A percentile compares a stretch with the other conserved stretches of the same genome.
Evolutionary conservation across 2,797 vertebrate species (phyloP).

Genomic region (Phalloptychus januarius): DNA sequence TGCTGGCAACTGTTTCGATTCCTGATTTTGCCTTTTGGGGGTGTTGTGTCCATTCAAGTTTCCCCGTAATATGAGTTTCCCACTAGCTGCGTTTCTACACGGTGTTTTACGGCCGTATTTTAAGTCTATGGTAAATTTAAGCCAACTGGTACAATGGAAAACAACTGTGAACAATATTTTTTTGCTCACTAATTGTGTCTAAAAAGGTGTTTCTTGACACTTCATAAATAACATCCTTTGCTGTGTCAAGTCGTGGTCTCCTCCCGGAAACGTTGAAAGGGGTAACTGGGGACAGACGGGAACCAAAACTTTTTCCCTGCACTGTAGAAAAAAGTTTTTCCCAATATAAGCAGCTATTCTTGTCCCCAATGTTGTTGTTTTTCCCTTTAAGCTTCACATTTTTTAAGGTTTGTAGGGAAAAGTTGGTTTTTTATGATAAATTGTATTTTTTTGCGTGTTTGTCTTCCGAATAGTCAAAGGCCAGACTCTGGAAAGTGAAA

Average conservation of each 20-base stretch:
- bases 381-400: background rate
- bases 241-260: background rate
- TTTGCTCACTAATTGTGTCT: background rate
- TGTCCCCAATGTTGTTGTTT: background rate
- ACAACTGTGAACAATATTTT: background rate
- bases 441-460: background rate
- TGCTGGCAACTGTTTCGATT: background rate
- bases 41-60: background rate
- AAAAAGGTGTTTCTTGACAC: background rate
- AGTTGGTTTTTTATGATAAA: background rate
- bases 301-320: too few species aligned
- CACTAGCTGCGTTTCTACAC: background rate
- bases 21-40: background rate
- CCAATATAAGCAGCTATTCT: background rate
- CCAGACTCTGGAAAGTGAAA: background rate
- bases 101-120: background rate
- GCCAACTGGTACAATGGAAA: background rate
- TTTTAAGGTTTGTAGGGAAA: background rate
- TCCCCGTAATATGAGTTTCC: background rate
- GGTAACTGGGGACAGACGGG: background rate
- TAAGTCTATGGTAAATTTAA: background rate
- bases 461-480: background rate
- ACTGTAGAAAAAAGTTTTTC: background rate
- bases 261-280: background rate
- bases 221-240: background rate